These are phyloP conservation scores for Dolomedes plantarius DNA, from an alignment of 2,888 invertebrate genomes.

Conservation along the genomic window DNA sequence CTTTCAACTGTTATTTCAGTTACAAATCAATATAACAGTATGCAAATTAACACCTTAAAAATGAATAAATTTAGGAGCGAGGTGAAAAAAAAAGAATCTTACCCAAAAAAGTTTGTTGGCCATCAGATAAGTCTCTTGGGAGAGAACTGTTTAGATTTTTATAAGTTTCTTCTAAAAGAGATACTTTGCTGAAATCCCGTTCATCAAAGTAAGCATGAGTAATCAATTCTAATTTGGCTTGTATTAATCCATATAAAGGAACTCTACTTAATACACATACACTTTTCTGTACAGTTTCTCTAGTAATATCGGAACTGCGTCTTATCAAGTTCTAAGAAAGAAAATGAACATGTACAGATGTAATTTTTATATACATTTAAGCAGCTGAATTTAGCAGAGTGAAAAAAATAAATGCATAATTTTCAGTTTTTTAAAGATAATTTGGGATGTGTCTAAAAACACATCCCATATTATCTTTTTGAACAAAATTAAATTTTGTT, in stretches of 20 bases:
- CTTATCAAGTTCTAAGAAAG: conserved; percentile 87
- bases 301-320: conserved; percentile 94
- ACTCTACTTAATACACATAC: conserved; percentile 94
- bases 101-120: conserved; percentile 84
- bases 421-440: too few relatives aligned
- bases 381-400: too few relatives aligned
- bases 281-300: conserved; percentile 98
- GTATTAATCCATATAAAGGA: conserved; percentile 95
- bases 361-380: too few relatives aligned
- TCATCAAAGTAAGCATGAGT: conserved; percentile 98
- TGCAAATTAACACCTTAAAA: too few relatives aligned
- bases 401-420: too few relatives aligned
- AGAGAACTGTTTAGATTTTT: conserved; percentile 93
- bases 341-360: too few relatives aligned
- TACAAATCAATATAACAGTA: too few relatives aligned
- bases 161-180: conserved; percentile 92
- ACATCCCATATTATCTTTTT: too few relatives aligned
- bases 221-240: conserved; percentile 94
- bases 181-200: conserved; percentile 92
- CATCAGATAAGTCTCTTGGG: conserved; percentile 78
- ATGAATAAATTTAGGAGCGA: too few relatives aligned
- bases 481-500: too few relatives aligned
- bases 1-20: too few relatives aligned
- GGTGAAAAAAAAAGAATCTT: conserved; percentile 60
- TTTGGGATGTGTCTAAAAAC: too few relatives aligned